A percentile compares a stretch with the other conserved stretches of the same genome.
phyloP scores from a whole-genome alignment of 2,113 vertebrate genomes.

The Gulo gulo region DNA sequence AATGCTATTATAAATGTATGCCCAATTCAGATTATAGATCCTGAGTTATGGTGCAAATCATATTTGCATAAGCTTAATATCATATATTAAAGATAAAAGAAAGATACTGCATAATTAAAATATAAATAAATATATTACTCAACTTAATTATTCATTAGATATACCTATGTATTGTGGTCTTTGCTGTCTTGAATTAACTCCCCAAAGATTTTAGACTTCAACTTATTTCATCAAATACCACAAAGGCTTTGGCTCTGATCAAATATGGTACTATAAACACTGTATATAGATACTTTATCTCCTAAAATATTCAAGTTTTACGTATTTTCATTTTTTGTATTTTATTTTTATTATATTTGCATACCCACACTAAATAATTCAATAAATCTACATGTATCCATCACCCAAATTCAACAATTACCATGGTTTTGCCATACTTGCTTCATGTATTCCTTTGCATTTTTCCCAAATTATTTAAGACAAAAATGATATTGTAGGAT shows the following conservation, averaged over 20 bases:
- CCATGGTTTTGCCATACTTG: not conserved
- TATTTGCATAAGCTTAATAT: not conserved
- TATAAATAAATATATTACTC: not conserved
- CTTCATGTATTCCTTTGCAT: not conserved
- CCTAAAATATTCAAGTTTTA: not conserved
- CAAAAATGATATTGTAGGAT: not conserved
- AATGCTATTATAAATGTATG: not conserved
- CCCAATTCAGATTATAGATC: not conserved
- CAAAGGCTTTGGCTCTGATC: not conserved
- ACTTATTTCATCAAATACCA: not conserved
- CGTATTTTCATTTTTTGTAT: not conserved
- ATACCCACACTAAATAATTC: not conserved
- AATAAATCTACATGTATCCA: not conserved
- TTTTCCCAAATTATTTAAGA: not conserved
- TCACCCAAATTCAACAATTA: not conserved
- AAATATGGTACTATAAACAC: not conserved
- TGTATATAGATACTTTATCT: not conserved
- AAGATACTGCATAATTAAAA: not conserved
- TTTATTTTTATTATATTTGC: not conserved
- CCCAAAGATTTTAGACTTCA: not conserved
- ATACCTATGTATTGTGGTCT: not conserved
- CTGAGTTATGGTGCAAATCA: not conserved
- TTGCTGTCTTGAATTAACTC: not conserved
- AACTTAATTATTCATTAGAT: not conserved
- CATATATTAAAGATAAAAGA: not conserved